Base-by-base conservation (phyloP, 2,888 invertebrate species). In the Hemaris fuciformis region DNA sequence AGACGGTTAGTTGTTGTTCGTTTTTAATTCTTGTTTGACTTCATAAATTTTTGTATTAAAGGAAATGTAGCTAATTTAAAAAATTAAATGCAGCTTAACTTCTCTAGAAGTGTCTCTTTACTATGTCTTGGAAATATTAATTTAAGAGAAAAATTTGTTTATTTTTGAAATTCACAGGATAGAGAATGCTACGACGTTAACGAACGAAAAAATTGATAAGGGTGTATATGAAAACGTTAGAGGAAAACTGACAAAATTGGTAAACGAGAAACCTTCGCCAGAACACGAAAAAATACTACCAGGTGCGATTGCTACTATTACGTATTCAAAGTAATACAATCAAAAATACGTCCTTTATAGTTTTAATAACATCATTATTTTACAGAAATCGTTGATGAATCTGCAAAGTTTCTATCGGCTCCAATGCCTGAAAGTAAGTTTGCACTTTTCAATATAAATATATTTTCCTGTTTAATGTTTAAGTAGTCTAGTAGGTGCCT, bases 381-480 rank as follows among this genome's bases (percentile, higher is more conserved):
- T 71, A 41, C 69, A 88, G 88, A 70, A 1, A 59, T 88, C n/a
- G 66, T 88, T 22, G 88, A 88, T 0, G 83, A 85, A 8, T 66
- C 80, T 6, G 73, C 89, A 0, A 85, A 86, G 64, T 89, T 79
- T 70, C 70, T 89, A 46, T 69, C 88, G 5, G 57, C 72, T 3
- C 86, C 89, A 3, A 27, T 74, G 34, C 87, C 88, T 0, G 80
- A 85, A 57, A 85, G 85, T 85, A 74, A 83, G 86, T 75, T 23
- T 60, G n/a, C n/a, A n/a, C n/a, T n/a, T n/a, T n/a, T n/a, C n/a
- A n/a, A n/a, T n/a, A n/a, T n/a, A 1, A 38, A 22, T 20, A 18
- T 20, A n/a, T 45, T 13, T n/a, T 38, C 7, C 38, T 5, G 38
- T 13, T 13, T 38, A 13, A 38, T 38, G 13, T 3, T 6, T 3